Evolutionary conservation across 2,888 invertebrate species (phyloP).

Genomic region (Leucoma salicis): DNA sequence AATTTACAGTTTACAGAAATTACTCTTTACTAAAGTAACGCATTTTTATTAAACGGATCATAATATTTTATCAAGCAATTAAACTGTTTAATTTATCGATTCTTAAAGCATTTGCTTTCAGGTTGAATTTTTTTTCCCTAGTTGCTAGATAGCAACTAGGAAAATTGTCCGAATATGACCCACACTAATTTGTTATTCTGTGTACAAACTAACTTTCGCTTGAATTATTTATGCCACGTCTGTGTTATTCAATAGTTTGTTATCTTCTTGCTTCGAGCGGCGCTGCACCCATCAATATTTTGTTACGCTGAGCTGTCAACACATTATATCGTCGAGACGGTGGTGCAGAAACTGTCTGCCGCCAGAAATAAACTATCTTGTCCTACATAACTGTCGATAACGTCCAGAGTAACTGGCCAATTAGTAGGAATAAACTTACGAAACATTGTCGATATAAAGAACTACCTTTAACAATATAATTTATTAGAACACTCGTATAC

Average conservation of each 20-base stretch:
- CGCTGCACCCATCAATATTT: constrained; percentile 26
- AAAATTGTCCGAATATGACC: too few relatives aligned
- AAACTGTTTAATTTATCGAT: too few relatives aligned
- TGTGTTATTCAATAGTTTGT: constrained; percentile 27
- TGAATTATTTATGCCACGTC: constrained; percentile 18
- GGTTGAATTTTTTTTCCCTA: too few relatives aligned
- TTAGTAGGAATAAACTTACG: constrained; percentile 39
- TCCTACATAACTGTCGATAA: constrained; percentile 62
- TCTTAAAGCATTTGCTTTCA: too few relatives aligned
- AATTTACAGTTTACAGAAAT: too few relatives aligned
- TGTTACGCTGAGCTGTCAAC: constrained; percentile 41
- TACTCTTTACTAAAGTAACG: too few relatives aligned
- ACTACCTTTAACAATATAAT: constrained; percentile 21
- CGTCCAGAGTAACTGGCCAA: constrained; percentile 48
- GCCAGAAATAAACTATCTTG: constrained; percentile 64
- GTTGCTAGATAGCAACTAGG: too few relatives aligned
- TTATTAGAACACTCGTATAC: too few relatives aligned
- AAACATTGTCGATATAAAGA: constrained; percentile 39
- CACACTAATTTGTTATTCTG: constrained; percentile 6
- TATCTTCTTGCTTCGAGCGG: constrained; percentile 26
- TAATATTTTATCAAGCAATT: too few relatives aligned
- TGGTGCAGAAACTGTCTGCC: constrained; percentile 48
- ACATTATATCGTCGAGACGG: constrained; percentile 34
- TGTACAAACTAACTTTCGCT: constrained; percentile 19
- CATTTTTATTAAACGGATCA: too few relatives aligned